These are phyloP conservation scores for Etheostoma spectabile DNA, from an alignment of 2,113 vertebrate genomes.

Conservation along the genomic window DNA sequence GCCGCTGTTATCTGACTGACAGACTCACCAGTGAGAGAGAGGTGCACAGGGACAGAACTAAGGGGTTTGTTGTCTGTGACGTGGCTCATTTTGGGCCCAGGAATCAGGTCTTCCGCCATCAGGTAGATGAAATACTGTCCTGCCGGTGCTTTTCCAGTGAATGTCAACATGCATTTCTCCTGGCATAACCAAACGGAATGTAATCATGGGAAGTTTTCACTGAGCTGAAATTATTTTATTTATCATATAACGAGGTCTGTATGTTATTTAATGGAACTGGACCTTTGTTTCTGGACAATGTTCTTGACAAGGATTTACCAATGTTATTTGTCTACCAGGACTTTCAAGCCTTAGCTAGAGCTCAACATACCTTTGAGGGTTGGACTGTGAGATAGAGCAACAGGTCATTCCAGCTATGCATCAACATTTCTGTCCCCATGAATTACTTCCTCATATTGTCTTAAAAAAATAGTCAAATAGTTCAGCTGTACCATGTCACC, in stretches of 20 bases:
- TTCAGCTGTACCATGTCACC: too few species aligned
- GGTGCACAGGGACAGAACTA: constrained; percentile 76
- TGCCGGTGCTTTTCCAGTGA: constrained; percentile 63
- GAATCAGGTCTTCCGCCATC: constrained; percentile 78
- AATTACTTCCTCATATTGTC: too few species aligned
- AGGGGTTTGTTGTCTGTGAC: constrained; percentile 31
- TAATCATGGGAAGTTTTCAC: background rate
- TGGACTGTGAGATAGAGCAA: too few species aligned
- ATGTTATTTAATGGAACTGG: background rate
- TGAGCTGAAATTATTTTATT: background rate
- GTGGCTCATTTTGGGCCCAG: background rate
- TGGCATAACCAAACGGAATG: constrained; percentile 16
- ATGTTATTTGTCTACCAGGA: too few species aligned
- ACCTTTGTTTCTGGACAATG: background rate
- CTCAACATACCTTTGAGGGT: too few species aligned
- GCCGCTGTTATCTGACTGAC: too few species aligned
- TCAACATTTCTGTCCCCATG: too few species aligned
- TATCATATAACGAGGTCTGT: background rate
- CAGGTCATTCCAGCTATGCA: too few species aligned
- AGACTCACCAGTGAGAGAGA: constrained; percentile 78
- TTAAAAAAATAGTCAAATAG: too few species aligned
- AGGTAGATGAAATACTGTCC: constrained; percentile 77
- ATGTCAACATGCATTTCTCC: constrained; percentile 70
- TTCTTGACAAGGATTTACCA: too few species aligned
- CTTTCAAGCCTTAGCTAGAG: too few species aligned